Base-by-base conservation (phyloP, 2,888 invertebrate species). In the Meliscaeva auricollis region DNA sequence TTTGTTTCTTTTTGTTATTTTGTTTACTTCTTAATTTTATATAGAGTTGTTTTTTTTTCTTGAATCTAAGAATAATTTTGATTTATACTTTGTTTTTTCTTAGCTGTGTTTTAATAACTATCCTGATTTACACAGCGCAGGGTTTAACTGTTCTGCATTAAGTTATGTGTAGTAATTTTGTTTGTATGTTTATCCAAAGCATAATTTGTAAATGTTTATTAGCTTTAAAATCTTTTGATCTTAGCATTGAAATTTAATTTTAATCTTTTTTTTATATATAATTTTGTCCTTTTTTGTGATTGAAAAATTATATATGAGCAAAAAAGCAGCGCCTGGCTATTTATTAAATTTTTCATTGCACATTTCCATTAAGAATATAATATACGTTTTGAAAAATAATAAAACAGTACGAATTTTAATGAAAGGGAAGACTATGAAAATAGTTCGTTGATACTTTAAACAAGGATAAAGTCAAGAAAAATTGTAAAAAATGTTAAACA, bases 291-390 rank as follows among this genome's bases (percentile, higher is more conserved):
- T n/a, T n/a, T 46, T 26, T 41, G 60, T 64, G 64, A 64, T 17
- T 44, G 9, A 46, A 56, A 66, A 44, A 68, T 26, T 26, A 69
- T 22, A 38, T 38, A 38, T 1, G 68, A 75, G 17, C 30, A 83
- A 62, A 73, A 46, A 26, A 68, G 38, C 35, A 52, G 35, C 54
- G 54, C 54, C 79, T 66, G 80, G 64, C 64, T 8, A 30, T 32
- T 13, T 17, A 20, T 50, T 50, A 35, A 66, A 50, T 35, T 50
- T 44, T 84, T 84, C 80, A 84, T 76, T 84, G 84, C 84, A 80
- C 84, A 84, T 84, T 84, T 84, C 83, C 79, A 79, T 58, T 70
- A 75, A 72, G 75, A 80, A 76, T 72, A 80, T 84, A 75, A n/a
- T 66, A 62, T 69, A 56, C 22, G 5, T 52, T 58, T 79, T 9